These are phyloP conservation scores for Nymphalis c-album DNA, from an alignment of 2,888 invertebrate species.

Conservation along the genomic window DNA sequence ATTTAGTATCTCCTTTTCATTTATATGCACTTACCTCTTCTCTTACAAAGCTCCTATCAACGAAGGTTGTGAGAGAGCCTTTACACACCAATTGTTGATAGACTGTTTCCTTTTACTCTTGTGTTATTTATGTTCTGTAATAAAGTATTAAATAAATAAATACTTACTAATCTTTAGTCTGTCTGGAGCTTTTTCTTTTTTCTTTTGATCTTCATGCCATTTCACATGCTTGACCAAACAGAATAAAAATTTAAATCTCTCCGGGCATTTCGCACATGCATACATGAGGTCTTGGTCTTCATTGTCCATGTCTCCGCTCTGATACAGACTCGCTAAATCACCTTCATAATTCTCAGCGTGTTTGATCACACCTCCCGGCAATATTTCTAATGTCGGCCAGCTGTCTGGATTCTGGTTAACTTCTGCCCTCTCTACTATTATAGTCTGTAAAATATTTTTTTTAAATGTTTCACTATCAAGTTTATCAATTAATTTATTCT, in stretches of 20 bases:
- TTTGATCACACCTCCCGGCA: conserved; percentile 72
- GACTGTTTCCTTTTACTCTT: no score
- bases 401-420: conserved; percentile 47
- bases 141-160: no score
- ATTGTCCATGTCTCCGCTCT: conserved; percentile 21
- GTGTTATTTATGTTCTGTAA: no score
- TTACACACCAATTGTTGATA: no score
- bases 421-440: conserved; percentile 25
- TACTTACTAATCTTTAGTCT: conserved; percentile 31
- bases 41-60: no score
- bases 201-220: conserved; percentile 62
- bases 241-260: conserved; percentile 63
- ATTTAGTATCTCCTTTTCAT: no score
- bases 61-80: no score
- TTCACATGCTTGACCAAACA: conserved; percentile 68
- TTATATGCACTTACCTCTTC: no score
- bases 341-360: conserved; percentile 53
- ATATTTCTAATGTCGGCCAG: conserved; percentile 73
- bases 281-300: conserved; percentile 59
- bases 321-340: conserved; percentile 27
- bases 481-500: no score
- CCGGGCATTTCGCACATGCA: conserved; percentile 69
- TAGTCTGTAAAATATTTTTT: conserved; percentile 17
- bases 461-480: not conserved
- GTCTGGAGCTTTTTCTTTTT: conserved; percentile 35